phyloP scores from a whole-genome alignment of 2,797 vertebrate species.

The Columba guinea region DNA sequence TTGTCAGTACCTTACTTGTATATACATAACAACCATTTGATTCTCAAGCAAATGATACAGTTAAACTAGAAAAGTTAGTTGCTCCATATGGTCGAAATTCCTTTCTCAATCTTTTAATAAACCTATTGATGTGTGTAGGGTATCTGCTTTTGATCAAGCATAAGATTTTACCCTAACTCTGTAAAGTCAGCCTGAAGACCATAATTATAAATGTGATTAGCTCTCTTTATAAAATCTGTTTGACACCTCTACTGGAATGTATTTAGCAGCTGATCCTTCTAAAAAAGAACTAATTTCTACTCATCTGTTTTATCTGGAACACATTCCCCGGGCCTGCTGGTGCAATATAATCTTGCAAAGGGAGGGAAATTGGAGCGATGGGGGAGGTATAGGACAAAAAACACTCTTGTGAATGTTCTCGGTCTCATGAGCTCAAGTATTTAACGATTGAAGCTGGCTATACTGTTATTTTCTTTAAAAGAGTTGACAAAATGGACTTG shows the following conservation, averaged over 20 bases:
- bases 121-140: conserved; percentile 7
- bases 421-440: background rate
- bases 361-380: background rate
- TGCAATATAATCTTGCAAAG: background rate
- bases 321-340: background rate
- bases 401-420: background rate
- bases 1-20: conserved; percentile 1
- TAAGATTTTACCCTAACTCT: background rate
- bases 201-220: conserved; percentile 40
- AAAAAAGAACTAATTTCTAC: background rate
- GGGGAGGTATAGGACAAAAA: no score
- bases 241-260: conserved; percentile 47
- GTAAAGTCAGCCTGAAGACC: conserved; percentile 1
- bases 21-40: background rate
- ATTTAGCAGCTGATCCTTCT: conserved; percentile 36
- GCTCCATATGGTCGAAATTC: conserved; percentile 41
- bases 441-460: background rate
- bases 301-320: conserved; percentile 32
- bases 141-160: conserved; percentile 44
- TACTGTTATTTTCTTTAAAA: background rate
- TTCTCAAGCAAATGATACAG: background rate
- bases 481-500: background rate
- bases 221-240: conserved; percentile 1
- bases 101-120: conserved; percentile 21
- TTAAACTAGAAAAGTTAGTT: conserved; percentile 9